Percentiles rank a stretch among this genome's conserved stretches.
These are phyloP conservation scores for Bhutanitis thaidina DNA, from an alignment of 2,888 invertebrate genomes.

Conservation along the genomic window DNA sequence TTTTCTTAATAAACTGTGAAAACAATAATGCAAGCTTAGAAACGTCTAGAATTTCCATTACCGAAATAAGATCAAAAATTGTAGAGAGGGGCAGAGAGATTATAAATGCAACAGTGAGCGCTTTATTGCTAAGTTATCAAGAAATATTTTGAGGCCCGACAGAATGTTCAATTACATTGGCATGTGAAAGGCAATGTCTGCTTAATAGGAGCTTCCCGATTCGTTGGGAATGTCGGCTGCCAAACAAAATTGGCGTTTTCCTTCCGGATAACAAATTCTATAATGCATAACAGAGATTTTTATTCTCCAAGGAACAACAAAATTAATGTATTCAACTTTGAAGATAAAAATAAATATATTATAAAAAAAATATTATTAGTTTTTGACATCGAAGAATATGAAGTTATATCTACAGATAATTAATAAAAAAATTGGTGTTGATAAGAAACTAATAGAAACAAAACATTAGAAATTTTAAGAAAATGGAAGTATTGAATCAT, in stretches of 20 bases:
- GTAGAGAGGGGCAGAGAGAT: slow-evolving; percentile 36
- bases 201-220: slow-evolving; percentile 37
- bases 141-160: slow-evolving; percentile 50
- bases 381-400: too few species aligned
- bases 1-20: too few species aligned
- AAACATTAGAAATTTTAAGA: too few species aligned
- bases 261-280: slow-evolving; percentile 32
- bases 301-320: slow-evolving; percentile 1
- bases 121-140: slow-evolving; percentile 43
- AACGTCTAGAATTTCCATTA: slow-evolving; percentile 59
- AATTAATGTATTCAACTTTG: background rate
- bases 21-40: too few species aligned
- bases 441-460: too few species aligned
- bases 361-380: too few species aligned
- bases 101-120: slow-evolving; percentile 47
- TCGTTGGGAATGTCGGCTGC: slow-evolving; percentile 40
- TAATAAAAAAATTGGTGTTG: too few species aligned
- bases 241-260: slow-evolving; percentile 44
- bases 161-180: slow-evolving; percentile 62
- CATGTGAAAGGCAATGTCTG: slow-evolving; percentile 42
- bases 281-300: slow-evolving; percentile 39
- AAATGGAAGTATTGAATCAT: too few species aligned
- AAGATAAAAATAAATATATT: background rate
- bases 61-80: slow-evolving; percentile 37
- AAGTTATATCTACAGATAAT: too few species aligned